Percentiles rank a stretch among this genome's conserved stretches.
These are phyloP conservation scores for Lucinisca nassula DNA, from an alignment of 2,888 invertebrate species.

Conservation along the genomic window DNA sequence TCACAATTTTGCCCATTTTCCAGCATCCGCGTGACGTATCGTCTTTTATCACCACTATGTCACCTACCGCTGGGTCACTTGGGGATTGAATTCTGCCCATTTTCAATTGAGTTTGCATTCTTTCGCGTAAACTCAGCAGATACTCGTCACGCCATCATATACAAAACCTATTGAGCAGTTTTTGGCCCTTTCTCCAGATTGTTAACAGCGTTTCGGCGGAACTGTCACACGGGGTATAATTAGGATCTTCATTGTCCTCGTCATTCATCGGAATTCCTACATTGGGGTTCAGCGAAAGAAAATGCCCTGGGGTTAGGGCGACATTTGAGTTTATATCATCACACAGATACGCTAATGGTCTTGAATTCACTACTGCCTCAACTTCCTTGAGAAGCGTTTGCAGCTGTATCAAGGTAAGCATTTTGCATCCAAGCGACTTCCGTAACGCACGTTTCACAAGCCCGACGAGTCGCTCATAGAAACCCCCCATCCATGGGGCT, in stretches of 20 bases:
- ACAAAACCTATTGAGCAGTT: constrained; percentile 18
- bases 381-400: constrained; percentile 13
- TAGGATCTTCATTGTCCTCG: constrained; percentile 17
- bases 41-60: constrained; percentile 9
- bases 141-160: constrained; percentile 24
- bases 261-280: constrained; percentile 21
- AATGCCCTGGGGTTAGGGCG: constrained; percentile 25
- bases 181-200: constrained; percentile 37
- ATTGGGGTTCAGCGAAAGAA: constrained; percentile 28
- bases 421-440: neutral
- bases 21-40: constrained; percentile 28
- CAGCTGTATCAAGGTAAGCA: neutral
- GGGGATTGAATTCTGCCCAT: neutral
- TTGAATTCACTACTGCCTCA: constrained; percentile 28
- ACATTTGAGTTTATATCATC: constrained; percentile 33
- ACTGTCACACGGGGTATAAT: neutral
- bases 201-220: constrained; percentile 6
- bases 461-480: constrained; percentile 27
- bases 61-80: constrained; percentile 1
- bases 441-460: constrained; percentile 25
- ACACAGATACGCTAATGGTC: constrained; percentile 35
- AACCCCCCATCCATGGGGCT: constrained; percentile 18
- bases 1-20: constrained; percentile 9
- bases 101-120: neutral
- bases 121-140: constrained; percentile 17